Evolutionary conservation across 2,113 vertebrate species (phyloP).

Genomic region (Hydrolagus affinis): DNA sequence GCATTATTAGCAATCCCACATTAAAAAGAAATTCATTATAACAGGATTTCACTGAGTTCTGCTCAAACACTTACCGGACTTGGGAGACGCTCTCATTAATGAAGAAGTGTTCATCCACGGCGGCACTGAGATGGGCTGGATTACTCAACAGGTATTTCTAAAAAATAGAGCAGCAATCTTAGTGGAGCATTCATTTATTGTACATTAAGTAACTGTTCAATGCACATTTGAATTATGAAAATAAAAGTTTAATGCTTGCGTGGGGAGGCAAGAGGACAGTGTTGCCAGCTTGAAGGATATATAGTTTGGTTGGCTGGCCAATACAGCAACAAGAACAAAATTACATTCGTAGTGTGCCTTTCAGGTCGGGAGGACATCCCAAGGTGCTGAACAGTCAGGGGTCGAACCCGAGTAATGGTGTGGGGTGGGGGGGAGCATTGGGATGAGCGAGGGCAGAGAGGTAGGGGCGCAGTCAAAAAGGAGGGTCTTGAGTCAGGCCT

Average conservation of each 20-base stretch:
- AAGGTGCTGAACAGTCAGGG: too few relatives aligned
- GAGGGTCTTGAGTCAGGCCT: too few relatives aligned
- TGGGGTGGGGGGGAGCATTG: too few relatives aligned
- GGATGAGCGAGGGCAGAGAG: too few relatives aligned
- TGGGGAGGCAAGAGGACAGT: slow-evolving; percentile 53
- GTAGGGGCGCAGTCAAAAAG: too few relatives aligned
- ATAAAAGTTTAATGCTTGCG: slow-evolving; percentile 48
- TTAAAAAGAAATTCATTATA: too few relatives aligned
- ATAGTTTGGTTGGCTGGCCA: neutral
- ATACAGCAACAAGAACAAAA: too few relatives aligned
- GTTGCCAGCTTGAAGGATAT: slow-evolving; percentile 38
- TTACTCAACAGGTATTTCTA: slow-evolving; percentile 64
- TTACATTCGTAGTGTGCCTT: too few relatives aligned
- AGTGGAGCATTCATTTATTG: slow-evolving; percentile 47
- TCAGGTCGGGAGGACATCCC: too few relatives aligned
- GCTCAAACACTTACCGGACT: slow-evolving; percentile 51
- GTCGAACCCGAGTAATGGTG: too few relatives aligned
- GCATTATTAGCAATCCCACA: too few relatives aligned
- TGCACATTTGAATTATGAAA: slow-evolving; percentile 51
- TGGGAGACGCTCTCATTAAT: slow-evolving; percentile 65
- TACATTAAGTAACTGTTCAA: slow-evolving; percentile 31
- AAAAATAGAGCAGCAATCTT: slow-evolving; percentile 34
- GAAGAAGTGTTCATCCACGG: slow-evolving; percentile 66
- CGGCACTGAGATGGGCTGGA: slow-evolving; percentile 61
- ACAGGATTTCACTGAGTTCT: neutral